Percentiles rank a stretch among this genome's conserved stretches.
phyloP scores from a whole-genome alignment of 1,140 invertebrate genomes.

The Lethocerus indicus region DNA sequence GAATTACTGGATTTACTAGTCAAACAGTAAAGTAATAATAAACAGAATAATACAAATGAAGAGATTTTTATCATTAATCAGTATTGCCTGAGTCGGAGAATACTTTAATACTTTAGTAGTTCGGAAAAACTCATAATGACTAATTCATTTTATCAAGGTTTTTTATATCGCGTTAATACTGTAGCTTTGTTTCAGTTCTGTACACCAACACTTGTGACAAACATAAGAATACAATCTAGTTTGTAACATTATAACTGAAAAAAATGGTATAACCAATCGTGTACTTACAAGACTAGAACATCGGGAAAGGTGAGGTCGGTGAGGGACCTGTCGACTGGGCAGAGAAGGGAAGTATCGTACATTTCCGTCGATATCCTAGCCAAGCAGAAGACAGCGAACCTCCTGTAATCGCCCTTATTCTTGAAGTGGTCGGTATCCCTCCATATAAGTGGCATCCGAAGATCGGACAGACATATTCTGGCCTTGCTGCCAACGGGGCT shows the following conservation, averaged over 20 bases:
- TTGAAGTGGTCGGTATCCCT: conserved; percentile 55
- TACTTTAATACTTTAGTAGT: too few species aligned
- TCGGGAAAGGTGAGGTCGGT: conserved; percentile 57
- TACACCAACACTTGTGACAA: too few species aligned
- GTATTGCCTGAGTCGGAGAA: too few species aligned
- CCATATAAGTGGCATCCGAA: conserved; percentile 55
- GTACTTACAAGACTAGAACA: conserved; percentile 47
- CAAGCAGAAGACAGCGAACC: conserved; percentile 54
- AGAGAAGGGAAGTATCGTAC: conserved; percentile 46
- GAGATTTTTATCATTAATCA: too few species aligned
- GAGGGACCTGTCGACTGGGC: conserved; percentile 45
- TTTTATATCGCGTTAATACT: too few species aligned
- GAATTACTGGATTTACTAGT: too few species aligned
- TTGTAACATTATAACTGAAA: too few species aligned
- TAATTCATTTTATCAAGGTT: too few species aligned
- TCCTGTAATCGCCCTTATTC: conserved; percentile 49
- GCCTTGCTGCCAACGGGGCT: conserved; percentile 22
- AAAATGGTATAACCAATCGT: too few species aligned
- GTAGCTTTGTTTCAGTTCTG: too few species aligned
- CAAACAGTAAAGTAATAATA: background rate
- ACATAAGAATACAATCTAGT: too few species aligned
- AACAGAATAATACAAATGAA: background rate
- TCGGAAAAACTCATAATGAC: too few species aligned
- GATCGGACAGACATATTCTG: conserved; percentile 35
- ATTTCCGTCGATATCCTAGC: conserved; percentile 48